These are phyloP conservation scores for Apocrypta bakeri DNA, from an alignment of 1,140 invertebrate genomes.

Conservation along the genomic window DNA sequence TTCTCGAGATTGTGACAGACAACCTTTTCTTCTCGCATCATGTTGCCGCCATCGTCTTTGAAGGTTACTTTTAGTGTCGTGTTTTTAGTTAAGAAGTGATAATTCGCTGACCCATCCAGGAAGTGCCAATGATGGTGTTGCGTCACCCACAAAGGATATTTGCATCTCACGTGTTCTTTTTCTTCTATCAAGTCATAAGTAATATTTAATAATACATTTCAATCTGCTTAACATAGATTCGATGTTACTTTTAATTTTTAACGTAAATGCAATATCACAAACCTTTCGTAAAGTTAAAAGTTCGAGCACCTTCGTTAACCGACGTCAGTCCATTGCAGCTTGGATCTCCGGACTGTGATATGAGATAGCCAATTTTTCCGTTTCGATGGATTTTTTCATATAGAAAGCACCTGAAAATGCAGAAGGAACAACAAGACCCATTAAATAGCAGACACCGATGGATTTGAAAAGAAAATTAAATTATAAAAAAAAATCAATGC, in stretches of 20 bases:
- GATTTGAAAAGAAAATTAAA: too few relatives aligned
- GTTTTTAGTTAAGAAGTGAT: slow-evolving; percentile 76
- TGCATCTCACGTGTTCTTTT: slow-evolving; percentile 73
- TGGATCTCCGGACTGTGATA: slow-evolving; percentile 78
- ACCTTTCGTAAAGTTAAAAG: slow-evolving; percentile 78
- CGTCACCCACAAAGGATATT: slow-evolving; percentile 77
- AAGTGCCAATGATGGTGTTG: slow-evolving; percentile 77
- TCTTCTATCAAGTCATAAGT: slow-evolving; percentile 69
- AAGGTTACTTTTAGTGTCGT: slow-evolving; percentile 71
- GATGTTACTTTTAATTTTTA: too few relatives aligned
- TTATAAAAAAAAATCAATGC: too few relatives aligned
- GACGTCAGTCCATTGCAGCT: slow-evolving; percentile 78
- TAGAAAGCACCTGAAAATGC: slow-evolving; percentile 77
- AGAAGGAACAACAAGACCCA: not conserved
- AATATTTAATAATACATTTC: too few relatives aligned
- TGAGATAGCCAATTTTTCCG: slow-evolving; percentile 71
- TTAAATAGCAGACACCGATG: not conserved
- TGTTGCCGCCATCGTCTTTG: slow-evolving; percentile 56
- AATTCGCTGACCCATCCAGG: slow-evolving; percentile 74
- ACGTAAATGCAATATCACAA: slow-evolving; percentile 50
- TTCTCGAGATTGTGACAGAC: slow-evolving; percentile 71
- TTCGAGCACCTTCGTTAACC: slow-evolving; percentile 77
- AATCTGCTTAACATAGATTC: too few relatives aligned
- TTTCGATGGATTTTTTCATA: slow-evolving; percentile 73
- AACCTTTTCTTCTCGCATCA: slow-evolving; percentile 69